These are phyloP conservation scores for Pachymerium ferrugineum DNA, from an alignment of 2,888 invertebrate genomes.

Conservation along the genomic window DNA sequence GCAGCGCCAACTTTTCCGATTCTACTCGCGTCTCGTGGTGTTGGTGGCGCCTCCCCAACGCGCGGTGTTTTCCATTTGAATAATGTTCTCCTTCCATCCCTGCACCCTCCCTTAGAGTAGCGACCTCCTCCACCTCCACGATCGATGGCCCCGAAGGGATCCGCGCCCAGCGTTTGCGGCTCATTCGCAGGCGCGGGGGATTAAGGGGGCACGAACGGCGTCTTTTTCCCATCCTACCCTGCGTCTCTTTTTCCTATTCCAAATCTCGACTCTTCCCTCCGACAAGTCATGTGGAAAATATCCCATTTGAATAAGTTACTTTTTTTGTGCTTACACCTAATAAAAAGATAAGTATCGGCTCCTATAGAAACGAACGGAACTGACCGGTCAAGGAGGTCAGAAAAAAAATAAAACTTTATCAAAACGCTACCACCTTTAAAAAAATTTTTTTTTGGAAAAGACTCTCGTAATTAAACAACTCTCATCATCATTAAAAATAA, in stretches of 20 bases:
- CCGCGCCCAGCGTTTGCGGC: constrained; percentile 21
- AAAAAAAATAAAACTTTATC: background rate
- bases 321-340: background rate
- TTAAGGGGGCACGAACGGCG: constrained; percentile 15
- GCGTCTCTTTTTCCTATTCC: background rate
- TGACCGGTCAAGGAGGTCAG: background rate
- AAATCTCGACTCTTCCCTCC: background rate
- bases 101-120: background rate
- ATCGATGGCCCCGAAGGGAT: constrained; percentile 18
- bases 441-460: no score
- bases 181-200: constrained; percentile 18
- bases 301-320: constrained; percentile 2
- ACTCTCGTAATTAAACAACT: no score
- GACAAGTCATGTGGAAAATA: background rate
- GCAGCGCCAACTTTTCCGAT: constrained; percentile 18
- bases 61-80: constrained; percentile 13
- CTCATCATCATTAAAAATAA: no score
- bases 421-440: no score
- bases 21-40: constrained; percentile 1
- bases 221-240: background rate
- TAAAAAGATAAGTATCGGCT: constrained; percentile 1
- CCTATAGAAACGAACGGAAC: background rate
- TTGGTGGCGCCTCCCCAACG: constrained; percentile 15
- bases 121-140: background rate
- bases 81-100: constrained; percentile 3